A percentile compares a stretch with the other conserved stretches of the same genome.
These are phyloP conservation scores for Notodromas monacha DNA, from an alignment of 2,888 invertebrate genomes.

Conservation along the genomic window DNA sequence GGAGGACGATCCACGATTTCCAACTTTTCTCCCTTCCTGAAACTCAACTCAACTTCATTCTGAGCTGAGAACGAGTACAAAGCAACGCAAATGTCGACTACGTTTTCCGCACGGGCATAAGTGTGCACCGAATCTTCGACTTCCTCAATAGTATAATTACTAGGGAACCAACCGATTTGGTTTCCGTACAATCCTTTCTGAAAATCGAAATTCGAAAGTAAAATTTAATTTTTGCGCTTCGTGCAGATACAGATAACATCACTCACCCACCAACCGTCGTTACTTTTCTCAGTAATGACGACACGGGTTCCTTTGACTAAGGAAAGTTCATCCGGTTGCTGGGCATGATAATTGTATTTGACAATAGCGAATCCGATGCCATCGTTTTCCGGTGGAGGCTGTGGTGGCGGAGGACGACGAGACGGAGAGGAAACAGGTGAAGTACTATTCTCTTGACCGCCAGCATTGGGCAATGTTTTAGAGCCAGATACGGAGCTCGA, in stretches of 20 bases:
- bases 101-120: conserved; percentile 73
- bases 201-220: not conserved
- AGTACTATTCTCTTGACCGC: no score
- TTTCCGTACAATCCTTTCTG: no score
- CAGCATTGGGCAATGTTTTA: conserved; percentile 28
- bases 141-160: conserved; percentile 52
- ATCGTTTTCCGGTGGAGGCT: conserved; percentile 53
- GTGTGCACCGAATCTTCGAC: conserved; percentile 58
- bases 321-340: conserved; percentile 77
- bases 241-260: conserved; percentile 6
- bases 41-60: conserved; percentile 78
- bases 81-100: conserved; percentile 79
- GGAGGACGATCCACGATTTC: conserved; percentile 84
- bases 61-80: conserved; percentile 67
- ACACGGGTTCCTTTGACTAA: conserved; percentile 78
- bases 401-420: conserved; percentile 23
- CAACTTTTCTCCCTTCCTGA: conserved; percentile 79
- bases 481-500: conserved; percentile 32
- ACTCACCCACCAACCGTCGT: conserved; percentile 77
- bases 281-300: conserved; percentile 81
- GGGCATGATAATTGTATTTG: conserved; percentile 49
- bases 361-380: conserved; percentile 64
- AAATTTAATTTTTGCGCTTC: not conserved
- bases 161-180: conserved; percentile 60
- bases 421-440: conserved; percentile 29